Evolutionary conservation across 2,113 vertebrate genomes (phyloP), one percentile per base, ranked within the genome.

Genomic region (Macaca mulatta): DNA sequence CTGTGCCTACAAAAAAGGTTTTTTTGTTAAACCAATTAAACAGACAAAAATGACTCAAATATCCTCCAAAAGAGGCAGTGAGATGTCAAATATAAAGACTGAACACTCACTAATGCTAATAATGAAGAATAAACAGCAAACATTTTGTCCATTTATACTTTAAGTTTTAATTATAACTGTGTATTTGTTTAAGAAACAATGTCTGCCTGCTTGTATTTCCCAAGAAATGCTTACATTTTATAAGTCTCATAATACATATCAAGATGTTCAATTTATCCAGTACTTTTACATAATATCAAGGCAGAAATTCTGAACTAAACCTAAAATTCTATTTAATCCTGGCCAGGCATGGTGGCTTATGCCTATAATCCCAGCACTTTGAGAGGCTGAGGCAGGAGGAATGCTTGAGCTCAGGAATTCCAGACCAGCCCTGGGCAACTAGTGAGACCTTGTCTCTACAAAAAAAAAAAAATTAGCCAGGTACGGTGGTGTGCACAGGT

Each of bases 321-420:
- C 82, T 86, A 91, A 96, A 88, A 97, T 89, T 84, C 12, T 90
- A 92, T 82, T 90, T 95, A 92, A 82, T 82, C 32, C 32, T 69
- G 64, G 27, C 25, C 61, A 64, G 25, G 27, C 61, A 30, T 30
- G 11, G 61, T 12, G 27, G 27, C 12, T 64, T 27, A 64, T 27
- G 27, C 61, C 61, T 64, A 30, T 64, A 64, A 64, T 64, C 27
- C 61, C 11, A 64, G 11, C 61, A 64, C 27, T 64, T 30, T 30
- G 61, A 64, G 27, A 64, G 2, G 11, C 27, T 64, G 61, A 30
- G 5, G 27, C 61, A 64, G 25, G 11, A 64, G 25, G 61, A 64
- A 5, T 64, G 11, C 27, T 13, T 12, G 61, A 64, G 61, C 27
- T 64, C 10, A 13, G 27, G 27, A 64, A 64, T 64, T 64, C 27